Evolutionary conservation across 2,797 vertebrate genomes (phyloP).

Genomic region (Otolemur crassicaudatus): DNA sequence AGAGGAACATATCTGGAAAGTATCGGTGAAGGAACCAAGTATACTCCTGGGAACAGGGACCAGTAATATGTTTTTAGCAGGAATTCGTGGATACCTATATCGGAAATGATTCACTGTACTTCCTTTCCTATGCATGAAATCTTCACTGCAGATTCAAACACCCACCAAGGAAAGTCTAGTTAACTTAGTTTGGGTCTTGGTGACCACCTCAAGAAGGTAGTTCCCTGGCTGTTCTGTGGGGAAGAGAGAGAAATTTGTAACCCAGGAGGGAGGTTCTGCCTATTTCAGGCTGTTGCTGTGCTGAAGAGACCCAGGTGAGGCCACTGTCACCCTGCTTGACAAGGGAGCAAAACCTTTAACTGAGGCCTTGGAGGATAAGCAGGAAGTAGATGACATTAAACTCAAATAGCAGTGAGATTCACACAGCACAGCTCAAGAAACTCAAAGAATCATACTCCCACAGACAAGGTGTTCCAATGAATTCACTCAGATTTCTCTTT

Average conservation of each 20-base stretch:
- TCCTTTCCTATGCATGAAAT: not conserved
- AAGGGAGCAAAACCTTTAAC: slow-evolving; percentile 96
- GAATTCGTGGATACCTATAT: not conserved
- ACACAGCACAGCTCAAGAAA: not conserved
- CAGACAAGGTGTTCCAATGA: slow-evolving; percentile 95
- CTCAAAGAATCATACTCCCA: not conserved
- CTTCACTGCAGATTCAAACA: not conserved
- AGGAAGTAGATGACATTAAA: slow-evolving; percentile 96
- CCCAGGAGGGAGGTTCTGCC: slow-evolving; percentile 10
- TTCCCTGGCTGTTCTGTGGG: slow-evolving; percentile 69
- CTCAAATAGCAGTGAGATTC: slow-evolving; percentile 87
- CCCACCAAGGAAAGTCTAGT: not conserved
- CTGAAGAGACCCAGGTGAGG: slow-evolving; percentile 63
- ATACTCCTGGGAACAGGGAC: not conserved
- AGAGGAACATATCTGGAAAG: slow-evolving; percentile 40
- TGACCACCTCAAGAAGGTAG: not conserved
- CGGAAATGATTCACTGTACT: not conserved
- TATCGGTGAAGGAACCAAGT: not conserved
- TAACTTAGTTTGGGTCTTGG: not conserved
- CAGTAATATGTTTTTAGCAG: not conserved
- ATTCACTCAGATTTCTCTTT: slow-evolving; percentile 98
- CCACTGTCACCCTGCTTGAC: slow-evolving; percentile 79
- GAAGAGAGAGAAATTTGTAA: slow-evolving; percentile 65
- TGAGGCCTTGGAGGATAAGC: slow-evolving; percentile 94
- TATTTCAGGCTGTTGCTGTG: slow-evolving; percentile 71